These are phyloP conservation scores for Chrysochloris asiatica DNA, from an alignment of 2,113 vertebrate species.

Conservation along the genomic window DNA sequence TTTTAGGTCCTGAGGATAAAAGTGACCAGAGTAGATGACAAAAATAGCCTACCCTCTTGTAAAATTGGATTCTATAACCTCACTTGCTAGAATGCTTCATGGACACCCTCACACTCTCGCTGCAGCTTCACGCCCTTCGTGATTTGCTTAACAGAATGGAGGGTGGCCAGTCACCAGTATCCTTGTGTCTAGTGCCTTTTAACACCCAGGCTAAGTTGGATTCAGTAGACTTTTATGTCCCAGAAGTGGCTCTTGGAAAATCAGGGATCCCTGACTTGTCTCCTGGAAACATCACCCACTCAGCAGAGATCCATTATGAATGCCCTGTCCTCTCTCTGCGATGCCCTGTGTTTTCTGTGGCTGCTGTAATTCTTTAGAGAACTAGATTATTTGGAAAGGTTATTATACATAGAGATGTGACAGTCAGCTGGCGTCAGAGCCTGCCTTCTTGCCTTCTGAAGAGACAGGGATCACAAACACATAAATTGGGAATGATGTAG, in stretches of 20 bases:
- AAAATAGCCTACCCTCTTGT: not conserved
- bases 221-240: not conserved
- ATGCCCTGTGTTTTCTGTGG: not conserved
- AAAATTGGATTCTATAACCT: not conserved
- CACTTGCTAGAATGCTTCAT: not conserved
- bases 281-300: not conserved
- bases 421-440: too few relatives aligned
- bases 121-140: not conserved
- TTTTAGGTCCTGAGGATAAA: not conserved
- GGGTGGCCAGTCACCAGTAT: not conserved
- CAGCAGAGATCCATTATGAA: not conserved
- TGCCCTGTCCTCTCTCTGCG: not conserved
- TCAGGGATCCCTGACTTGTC: not conserved
- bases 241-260: not conserved
- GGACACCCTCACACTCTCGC: not conserved
- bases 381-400: not conserved
- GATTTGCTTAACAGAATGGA: too few relatives aligned
- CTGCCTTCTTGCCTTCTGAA: not conserved
- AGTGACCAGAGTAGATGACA: slow-evolving; percentile 4
- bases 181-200: not conserved
- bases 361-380: not conserved
- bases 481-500: not conserved
- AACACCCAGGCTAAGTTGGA: not conserved
- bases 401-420: not conserved
- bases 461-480: not conserved